phyloP scores from a whole-genome alignment of 2,797 vertebrate species.

The Chromobotia macracanthus region DNA sequence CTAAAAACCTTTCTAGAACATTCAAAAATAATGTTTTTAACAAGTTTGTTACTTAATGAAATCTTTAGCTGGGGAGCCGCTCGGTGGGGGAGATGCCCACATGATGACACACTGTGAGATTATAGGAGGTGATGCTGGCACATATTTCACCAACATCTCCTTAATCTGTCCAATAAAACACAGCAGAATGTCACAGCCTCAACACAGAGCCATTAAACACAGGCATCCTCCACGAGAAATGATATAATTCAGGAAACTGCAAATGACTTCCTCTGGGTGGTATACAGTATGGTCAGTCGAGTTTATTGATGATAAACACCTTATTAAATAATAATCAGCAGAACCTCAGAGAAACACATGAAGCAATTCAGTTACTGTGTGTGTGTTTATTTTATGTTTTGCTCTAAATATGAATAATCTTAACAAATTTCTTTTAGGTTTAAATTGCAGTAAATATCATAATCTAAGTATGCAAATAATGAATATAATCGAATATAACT shows the following conservation, averaged over 20 bases:
- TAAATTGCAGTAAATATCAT: no score
- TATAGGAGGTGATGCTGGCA: not conserved
- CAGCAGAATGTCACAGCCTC: slow-evolving; percentile 16
- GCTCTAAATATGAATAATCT: no score
- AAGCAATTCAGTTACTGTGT: no score
- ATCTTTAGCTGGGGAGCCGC: no score
- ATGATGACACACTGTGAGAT: slow-evolving; percentile 2
- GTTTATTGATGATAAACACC: not conserved
- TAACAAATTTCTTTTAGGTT: no score
- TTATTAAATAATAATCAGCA: slow-evolving; percentile 27
- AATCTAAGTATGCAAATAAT: no score
- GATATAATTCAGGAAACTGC: not conserved
- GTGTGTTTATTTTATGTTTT: no score
- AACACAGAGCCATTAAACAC: slow-evolving; percentile 10
- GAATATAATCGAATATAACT: no score
- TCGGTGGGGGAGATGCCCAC: not conserved
- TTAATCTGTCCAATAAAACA: slow-evolving; percentile 31
- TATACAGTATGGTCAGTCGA: not conserved
- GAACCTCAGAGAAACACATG: not conserved
- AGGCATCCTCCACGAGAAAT: not conserved
- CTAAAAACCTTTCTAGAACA: no score
- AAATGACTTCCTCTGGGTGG: not conserved
- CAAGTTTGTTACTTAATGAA: no score
- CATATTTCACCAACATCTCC: slow-evolving; percentile 22
- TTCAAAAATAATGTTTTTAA: no score